phyloP scores from a whole-genome alignment of 1,140 invertebrate species.

The Eumeta japonica region DNA sequence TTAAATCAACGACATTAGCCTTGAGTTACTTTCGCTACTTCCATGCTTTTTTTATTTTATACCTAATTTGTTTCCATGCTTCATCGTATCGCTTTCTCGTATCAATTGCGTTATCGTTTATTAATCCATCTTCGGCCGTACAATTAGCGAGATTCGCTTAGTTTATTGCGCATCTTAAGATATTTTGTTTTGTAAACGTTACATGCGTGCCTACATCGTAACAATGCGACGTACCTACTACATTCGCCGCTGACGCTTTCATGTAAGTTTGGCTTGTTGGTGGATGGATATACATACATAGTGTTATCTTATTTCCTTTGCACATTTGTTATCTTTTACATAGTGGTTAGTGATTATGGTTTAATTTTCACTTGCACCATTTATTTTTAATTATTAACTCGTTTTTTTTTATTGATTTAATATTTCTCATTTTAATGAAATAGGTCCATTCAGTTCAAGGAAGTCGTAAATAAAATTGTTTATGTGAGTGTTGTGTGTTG shows the following conservation, averaged over 20 bases:
- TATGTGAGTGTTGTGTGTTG: neutral
- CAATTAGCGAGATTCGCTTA: conserved; percentile 18
- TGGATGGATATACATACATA: too few species aligned
- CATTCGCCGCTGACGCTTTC: conserved; percentile 44
- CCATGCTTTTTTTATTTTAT: neutral
- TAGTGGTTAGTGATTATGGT: neutral
- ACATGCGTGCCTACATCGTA: conserved; percentile 37
- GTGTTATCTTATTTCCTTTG: conserved; percentile 14
- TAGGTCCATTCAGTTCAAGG: neutral
- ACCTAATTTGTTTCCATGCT: neutral
- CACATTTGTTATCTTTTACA: conserved; percentile 1
- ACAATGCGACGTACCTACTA: conserved; percentile 37
- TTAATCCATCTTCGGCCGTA: neutral
- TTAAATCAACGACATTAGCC: too few species aligned
- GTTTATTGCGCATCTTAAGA: conserved; percentile 40
- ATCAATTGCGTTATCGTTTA: neutral
- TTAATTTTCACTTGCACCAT: conserved; percentile 40
- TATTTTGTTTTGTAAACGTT: conserved; percentile 49
- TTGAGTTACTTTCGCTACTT: neutral
- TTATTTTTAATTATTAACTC: conserved; percentile 31
- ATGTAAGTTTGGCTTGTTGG: conserved; percentile 56
- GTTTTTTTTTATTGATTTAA: conserved; percentile 30
- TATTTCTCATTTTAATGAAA: neutral
- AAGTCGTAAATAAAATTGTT: neutral
- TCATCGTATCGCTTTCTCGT: neutral